Base-by-base conservation (phyloP, 2,888 invertebrate species). In the Callosobruchus maculatus region DNA sequence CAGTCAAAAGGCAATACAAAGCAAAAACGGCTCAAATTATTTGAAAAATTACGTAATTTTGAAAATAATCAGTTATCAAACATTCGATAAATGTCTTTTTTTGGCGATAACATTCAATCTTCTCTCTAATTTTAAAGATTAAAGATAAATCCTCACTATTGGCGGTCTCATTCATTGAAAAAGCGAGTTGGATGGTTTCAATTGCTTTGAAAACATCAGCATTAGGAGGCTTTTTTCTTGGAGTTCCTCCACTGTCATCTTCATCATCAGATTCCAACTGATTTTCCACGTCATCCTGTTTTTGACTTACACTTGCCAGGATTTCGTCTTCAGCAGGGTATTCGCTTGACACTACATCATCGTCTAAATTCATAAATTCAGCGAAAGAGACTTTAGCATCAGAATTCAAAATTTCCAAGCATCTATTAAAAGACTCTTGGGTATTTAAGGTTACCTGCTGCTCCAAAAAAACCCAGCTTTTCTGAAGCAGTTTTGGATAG, bases 401-500 rank as follows among this genome's bases (percentile, higher is more conserved):
- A 9, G 22, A 66, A 20, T 72, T 21, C 20, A 68, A 73, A 66
- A 67, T 73, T 67, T 73, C 72, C 21, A 71, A 71, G 7, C 22
- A 71, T 67, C 70, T n/a, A 70, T 70, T 26, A 49, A 70, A 26
- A n/a, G 20, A 73, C 73, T 70, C 67, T 70, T 73, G 66, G 18
- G 26, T 26, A 70, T 73, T 70, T 70, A 49, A 70, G 67, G 66
- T 2, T 49, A 31, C 70, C 20, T 72, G 31, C 20, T 72, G 13
- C 69, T 21, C 20, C 22, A 30, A 22, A 22, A 71, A 70, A 76
- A 76, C 7, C 76, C 74, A 71, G 76, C 76, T 67, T 74, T 74
- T 70, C 70, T 73, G 69, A 76, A 76, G 66, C 76, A 76, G n/a
- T 76, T 76, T 67, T 73, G 49, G 22, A 76, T 74, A 22, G 74